These are phyloP conservation scores for Venusia cambrica DNA, from an alignment of 2,888 invertebrate genomes.

Conservation along the genomic window DNA sequence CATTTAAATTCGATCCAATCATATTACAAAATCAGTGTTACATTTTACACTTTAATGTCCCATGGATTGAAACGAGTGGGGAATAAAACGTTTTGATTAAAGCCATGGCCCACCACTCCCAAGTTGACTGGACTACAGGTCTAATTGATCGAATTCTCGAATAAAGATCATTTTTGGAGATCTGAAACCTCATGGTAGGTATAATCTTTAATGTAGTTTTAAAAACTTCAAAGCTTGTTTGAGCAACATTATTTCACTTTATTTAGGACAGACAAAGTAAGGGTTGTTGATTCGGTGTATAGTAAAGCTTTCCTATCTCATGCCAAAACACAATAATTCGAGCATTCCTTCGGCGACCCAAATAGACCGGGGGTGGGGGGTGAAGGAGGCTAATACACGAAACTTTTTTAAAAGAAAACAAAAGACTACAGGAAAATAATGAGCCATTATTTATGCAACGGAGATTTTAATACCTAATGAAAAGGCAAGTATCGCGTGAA, in stretches of 20 bases:
- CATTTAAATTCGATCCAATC: conserved; percentile 32
- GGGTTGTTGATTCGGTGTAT: conserved; percentile 8
- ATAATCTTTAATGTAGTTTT: no score
- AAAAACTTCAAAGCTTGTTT: no score
- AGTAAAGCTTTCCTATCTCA: conserved; percentile 12
- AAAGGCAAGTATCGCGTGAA: conserved; percentile 36
- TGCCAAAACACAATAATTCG: conserved; percentile 19
- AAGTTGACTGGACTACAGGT: no score
- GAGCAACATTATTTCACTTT: conserved; percentile 3
- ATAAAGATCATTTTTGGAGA: no score
- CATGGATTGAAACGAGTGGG: conserved; percentile 22
- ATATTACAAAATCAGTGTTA: conserved; percentile 24
- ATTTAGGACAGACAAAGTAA: background rate
- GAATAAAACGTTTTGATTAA: conserved; percentile 7
- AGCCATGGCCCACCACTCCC: conserved; percentile 4
- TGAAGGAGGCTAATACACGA: conserved; percentile 13
- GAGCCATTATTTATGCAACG: conserved; percentile 39
- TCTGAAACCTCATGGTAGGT: no score
- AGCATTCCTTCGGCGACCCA: conserved; percentile 14
- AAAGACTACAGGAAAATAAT: conserved; percentile 30
- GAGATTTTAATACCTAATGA: conserved; percentile 41
- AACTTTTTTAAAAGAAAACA: conserved; percentile 27
- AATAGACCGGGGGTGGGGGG: conserved; percentile 10
- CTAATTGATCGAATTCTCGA: no score
- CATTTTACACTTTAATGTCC: conserved; percentile 40